Evolutionary conservation across 2,888 invertebrate species (phyloP), one percentile per base, ranked within the genome.

Genomic region (Epinotia ramella): DNA sequence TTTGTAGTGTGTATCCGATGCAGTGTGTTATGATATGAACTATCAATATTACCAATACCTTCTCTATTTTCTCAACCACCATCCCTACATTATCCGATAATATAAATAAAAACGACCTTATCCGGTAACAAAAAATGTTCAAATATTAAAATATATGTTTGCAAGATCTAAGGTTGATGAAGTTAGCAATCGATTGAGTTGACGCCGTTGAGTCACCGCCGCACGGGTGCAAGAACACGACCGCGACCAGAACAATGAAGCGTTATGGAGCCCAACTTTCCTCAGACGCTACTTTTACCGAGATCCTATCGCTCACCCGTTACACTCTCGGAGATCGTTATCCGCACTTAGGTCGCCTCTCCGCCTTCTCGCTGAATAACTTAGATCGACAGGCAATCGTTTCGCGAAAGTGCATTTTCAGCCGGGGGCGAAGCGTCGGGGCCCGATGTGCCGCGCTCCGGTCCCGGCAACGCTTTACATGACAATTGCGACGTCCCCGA

Each of bases 361-460:
- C 75, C 80, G 83, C 82, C 83, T 84, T 86, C 86, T 84, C 84
- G 83, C 82, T 87, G 87, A 88, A 89, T 91, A 91, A 91, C 89
- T 89, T 85, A 86, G 86, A 90, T 92, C 89, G 91, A 90, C 90
- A 90, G 89, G 89, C 91, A 90, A 93, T 93, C 91, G 89, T 82
- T 91, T 89, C 87, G 87, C 84, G 88, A 91, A 92, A 94, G 93
- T 93, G 93, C 92, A 94, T 91, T 94, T 93, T 90, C 88, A 86
- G 92, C 94, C 92, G 80, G 87, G 86, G 93, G 93, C 91, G 84
- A 85, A 82, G 83, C 83, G 81, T 56, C 73, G 68, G 73, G 83
- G 82, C 84, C 81, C 86, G 84, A 84, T 83, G 84, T 84, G 85
- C 84, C 85, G 83, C 86, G 85, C 84, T 88, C 84, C 83, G 83